Percentiles rank a stretch among this genome's conserved stretches.
Evolutionary conservation across 2,888 invertebrate species (phyloP).

Genomic region (Papilio protenor): DNA sequence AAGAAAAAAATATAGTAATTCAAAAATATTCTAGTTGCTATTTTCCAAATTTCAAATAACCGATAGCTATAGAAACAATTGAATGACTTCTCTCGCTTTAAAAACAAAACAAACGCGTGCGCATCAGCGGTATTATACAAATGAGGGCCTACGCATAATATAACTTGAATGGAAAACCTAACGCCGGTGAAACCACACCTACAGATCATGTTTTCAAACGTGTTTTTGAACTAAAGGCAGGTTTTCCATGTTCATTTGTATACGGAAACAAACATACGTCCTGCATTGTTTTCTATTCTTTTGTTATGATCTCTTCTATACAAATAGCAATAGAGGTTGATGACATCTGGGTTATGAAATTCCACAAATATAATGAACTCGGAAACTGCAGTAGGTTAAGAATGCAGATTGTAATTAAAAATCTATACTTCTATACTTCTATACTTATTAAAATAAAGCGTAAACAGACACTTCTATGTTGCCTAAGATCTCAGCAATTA

Average conservation of each 20-base stretch:
- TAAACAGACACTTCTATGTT: too few species aligned
- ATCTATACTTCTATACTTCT: too few species aligned
- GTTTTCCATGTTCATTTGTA: conserved; percentile 45
- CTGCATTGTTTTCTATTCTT: conserved; percentile 33
- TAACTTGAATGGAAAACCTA: conserved; percentile 60
- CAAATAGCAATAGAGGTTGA: conserved; percentile 13
- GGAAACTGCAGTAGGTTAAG: too few species aligned
- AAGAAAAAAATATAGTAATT: not conserved
- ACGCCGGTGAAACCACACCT: conserved; percentile 59
- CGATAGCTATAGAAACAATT: not conserved
- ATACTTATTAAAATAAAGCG: too few species aligned
- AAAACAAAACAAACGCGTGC: conserved; percentile 45
- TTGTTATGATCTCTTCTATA: conserved; percentile 31
- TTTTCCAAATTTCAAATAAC: conserved; percentile 7
- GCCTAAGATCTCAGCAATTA: too few species aligned
- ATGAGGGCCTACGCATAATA: conserved; percentile 48
- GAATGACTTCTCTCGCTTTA: not conserved
- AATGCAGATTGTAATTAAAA: not conserved
- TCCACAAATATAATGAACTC: not conserved
- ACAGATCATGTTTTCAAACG: conserved; percentile 51
- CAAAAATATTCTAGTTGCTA: not conserved
- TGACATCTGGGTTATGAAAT: conserved; percentile 8
- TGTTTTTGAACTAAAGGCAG: conserved; percentile 47
- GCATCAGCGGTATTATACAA: conserved; percentile 44
- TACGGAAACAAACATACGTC: conserved; percentile 26